These are phyloP conservation scores for Drosophila ercepeae DNA, from an alignment of 1,140 invertebrate species.

Conservation along the genomic window DNA sequence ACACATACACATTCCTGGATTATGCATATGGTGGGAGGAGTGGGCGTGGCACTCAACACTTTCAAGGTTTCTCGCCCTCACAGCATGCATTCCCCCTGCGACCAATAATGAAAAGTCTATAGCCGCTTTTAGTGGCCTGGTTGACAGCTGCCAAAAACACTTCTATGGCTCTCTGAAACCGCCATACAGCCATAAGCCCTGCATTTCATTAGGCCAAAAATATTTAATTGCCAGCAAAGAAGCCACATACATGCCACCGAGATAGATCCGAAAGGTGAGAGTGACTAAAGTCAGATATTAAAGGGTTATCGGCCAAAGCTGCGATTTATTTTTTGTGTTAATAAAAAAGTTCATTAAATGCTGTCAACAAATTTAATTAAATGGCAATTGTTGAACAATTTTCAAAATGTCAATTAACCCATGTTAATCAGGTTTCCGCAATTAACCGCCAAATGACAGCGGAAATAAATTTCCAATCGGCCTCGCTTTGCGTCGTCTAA, in stretches of 20 bases:
- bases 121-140: constrained; percentile 37
- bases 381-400: constrained; percentile 15
- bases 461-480: constrained; percentile 30
- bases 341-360: neutral
- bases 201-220: constrained; percentile 51
- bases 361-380: constrained; percentile 3
- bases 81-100: constrained; percentile 11
- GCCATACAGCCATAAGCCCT: constrained; percentile 43
- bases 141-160: constrained; percentile 62
- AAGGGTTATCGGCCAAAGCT: neutral
- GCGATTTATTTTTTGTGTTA: neutral
- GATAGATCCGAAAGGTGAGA: neutral
- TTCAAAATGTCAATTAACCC: constrained; percentile 45
- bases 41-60: constrained; percentile 31
- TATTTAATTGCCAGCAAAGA: constrained; percentile 33
- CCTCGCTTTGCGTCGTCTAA: neutral
- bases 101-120: constrained; percentile 53
- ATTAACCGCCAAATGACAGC: constrained; percentile 46
- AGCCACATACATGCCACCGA: constrained; percentile 5
- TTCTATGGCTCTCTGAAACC: constrained; percentile 28
- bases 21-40: constrained; percentile 26
- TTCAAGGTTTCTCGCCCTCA: constrained; percentile 49
- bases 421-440: constrained; percentile 51
- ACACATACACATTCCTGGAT: constrained; percentile 26
- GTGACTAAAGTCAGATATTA: neutral